phyloP scores from a whole-genome alignment of 1,140 invertebrate genomes.

The Globodera rostochiensis region DNA sequence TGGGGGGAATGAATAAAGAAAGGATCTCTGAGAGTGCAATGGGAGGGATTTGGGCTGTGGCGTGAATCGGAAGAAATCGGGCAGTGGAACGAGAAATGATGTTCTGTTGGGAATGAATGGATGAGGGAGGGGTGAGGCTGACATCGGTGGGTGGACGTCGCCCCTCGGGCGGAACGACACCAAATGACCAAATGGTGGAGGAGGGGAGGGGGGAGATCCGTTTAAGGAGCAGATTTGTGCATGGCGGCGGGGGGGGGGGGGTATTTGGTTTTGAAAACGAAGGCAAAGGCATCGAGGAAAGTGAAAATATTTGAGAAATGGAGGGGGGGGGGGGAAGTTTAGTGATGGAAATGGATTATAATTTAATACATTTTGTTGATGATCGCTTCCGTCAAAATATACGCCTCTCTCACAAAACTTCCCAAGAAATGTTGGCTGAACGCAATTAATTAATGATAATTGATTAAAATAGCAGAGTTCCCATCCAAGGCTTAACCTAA shows the following conservation, averaged over 20 bases:
- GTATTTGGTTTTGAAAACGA: conserved; percentile 9
- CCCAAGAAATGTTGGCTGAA: too few relatives aligned
- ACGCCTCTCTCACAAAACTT: too few relatives aligned
- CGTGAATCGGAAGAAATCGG: conserved; percentile 3
- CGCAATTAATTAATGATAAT: too few relatives aligned
- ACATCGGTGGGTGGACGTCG: background rate
- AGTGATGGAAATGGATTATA: background rate
- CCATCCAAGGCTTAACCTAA: too few relatives aligned
- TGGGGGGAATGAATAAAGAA: background rate
- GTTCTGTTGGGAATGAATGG: background rate
- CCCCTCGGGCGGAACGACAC: conserved; percentile 8
- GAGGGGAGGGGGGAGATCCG: conserved; percentile 6
- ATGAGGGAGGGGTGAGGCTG: background rate
- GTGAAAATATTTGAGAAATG: background rate
- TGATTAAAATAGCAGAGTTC: too few relatives aligned
- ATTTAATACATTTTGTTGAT: background rate
- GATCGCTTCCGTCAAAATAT: too few relatives aligned
- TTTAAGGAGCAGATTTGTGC: background rate
- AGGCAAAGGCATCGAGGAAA: background rate
- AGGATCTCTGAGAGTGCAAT: background rate
- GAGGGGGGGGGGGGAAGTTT: background rate
- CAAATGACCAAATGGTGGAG: background rate
- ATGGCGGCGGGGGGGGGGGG: background rate
- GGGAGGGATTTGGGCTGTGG: background rate
- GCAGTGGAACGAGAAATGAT: conserved; percentile 12